Evolutionary conservation across 35 echinoderm and acorn worm species (phyloP).

Genomic region (Heliocidaris tuberculata): DNA sequence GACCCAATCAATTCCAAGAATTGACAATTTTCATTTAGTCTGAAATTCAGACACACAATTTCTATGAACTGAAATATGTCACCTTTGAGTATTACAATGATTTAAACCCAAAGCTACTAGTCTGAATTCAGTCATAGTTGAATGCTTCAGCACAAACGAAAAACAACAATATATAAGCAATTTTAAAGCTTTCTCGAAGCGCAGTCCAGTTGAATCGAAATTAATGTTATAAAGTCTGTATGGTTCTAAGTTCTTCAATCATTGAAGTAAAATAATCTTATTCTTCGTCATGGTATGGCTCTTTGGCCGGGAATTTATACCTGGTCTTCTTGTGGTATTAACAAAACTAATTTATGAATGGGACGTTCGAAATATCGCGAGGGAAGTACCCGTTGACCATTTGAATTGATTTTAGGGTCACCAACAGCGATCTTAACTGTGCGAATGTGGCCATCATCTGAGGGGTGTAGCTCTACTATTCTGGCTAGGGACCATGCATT

Average conservation of each 20-base stretch:
- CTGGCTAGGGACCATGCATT: slow-evolving; percentile 59
- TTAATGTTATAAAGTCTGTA: too few relatives aligned
- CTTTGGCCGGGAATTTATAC: slow-evolving; percentile 9
- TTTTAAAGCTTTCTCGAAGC: not conserved
- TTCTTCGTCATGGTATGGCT: not conserved
- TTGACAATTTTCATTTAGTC: too few relatives aligned
- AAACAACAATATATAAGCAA: not conserved
- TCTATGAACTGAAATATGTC: too few relatives aligned
- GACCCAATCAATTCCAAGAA: too few relatives aligned
- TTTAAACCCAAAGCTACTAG: too few relatives aligned
- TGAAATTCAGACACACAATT: too few relatives aligned
- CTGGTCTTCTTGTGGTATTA: slow-evolving; percentile 51
- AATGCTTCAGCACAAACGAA: too few relatives aligned
- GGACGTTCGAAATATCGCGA: slow-evolving; percentile 53
- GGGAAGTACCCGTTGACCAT: slow-evolving; percentile 20
- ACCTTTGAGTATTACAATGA: too few relatives aligned
- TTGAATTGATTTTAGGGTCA: slow-evolving; percentile 19
- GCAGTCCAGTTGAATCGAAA: not conserved
- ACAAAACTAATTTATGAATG: slow-evolving; percentile 64
- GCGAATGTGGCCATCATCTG: slow-evolving; percentile 42
- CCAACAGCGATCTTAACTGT: slow-evolving; percentile 49
- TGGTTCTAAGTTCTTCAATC: not conserved
- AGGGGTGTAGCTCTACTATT: slow-evolving; percentile 3
- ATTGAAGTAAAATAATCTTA: not conserved
- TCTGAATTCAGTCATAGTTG: too few relatives aligned